Base-by-base conservation (phyloP, 2,888 invertebrate genomes). In the Cyclophora albipunctata region DNA sequence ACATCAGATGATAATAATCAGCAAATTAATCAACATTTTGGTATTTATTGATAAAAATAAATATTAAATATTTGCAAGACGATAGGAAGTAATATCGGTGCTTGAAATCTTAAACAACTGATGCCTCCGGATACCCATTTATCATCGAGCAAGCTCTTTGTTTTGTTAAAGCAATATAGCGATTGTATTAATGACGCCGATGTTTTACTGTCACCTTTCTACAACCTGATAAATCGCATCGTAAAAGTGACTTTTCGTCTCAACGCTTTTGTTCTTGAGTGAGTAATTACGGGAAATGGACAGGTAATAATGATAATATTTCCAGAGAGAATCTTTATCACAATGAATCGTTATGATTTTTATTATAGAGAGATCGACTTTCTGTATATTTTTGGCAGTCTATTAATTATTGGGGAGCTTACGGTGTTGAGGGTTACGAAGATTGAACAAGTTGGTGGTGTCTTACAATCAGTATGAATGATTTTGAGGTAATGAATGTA, bases 111-210 rank as follows among this genome's bases (percentile, higher is more conserved):
- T 63, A 72, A 77, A 70, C 76, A 80, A 78, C 70, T 77, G 77
- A 80, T 77, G 79, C 73, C 69, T 57, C 62, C 73, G 71, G 70
- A 69, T 71, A 72, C 71, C 68, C 75, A 84, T 84, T 83, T 81
- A 78, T 85, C 84, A 84, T 76, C 71, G 64, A 61, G 69, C 71
- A 63, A 65, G 65, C 70, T 71, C 76, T 81, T 82, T 85, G 84
- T 85, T 80, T 77, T 74, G 73, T 71, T 69, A 68, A 73, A 76
- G 74, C 75, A 81, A 83, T 83, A 83, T 80, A 79, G 75, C 71
- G 73, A 83, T 84, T 80, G 72, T 77, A 84, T 80, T 83, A 83
- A 85, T 82, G 81, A 75, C 64, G 60, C 67, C 72, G 61, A 81
- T 84, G 82, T 84, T 83, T 84, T 75, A 78, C 75, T 72, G 84